Evolutionary conservation across 2,797 vertebrate species (phyloP).

Genomic region (Huso huso): DNA sequence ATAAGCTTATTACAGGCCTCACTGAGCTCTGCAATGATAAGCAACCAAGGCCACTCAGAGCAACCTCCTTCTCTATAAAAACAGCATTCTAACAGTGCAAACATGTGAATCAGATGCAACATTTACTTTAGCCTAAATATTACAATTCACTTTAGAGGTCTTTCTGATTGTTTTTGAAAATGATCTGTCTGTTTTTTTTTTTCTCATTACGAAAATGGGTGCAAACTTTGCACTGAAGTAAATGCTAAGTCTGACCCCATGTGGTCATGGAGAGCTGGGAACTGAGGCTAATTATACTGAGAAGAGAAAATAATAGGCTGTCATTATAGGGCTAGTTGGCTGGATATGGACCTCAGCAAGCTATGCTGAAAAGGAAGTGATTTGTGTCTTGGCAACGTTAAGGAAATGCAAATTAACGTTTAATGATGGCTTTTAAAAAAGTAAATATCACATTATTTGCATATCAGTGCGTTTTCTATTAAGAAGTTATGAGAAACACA

Average conservation of each 20-base stretch:
- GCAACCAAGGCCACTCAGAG: too few species aligned
- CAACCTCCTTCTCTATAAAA: too few species aligned
- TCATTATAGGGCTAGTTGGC: not conserved
- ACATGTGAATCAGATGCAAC: too few species aligned
- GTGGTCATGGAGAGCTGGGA: not conserved
- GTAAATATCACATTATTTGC: not conserved
- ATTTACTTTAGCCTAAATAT: too few species aligned
- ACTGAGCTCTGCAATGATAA: not conserved
- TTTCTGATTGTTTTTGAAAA: too few species aligned
- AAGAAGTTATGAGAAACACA: not conserved
- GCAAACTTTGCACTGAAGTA: too few species aligned
- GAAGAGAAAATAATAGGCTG: not conserved
- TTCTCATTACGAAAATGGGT: too few species aligned
- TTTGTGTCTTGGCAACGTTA: not conserved
- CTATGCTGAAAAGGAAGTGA: not conserved
- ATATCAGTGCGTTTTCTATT: not conserved
- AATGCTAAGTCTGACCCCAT: not conserved
- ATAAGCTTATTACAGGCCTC: not conserved
- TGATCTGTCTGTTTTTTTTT: too few species aligned
- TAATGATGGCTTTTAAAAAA: slow-evolving; percentile 1
- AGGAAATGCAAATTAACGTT: not conserved
- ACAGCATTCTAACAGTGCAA: too few species aligned
- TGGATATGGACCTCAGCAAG: not conserved
- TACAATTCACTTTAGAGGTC: too few species aligned
- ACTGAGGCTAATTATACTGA: not conserved